Base-by-base conservation (phyloP, 2,113 vertebrate genomes). In the Hipposideros armiger region DNA sequence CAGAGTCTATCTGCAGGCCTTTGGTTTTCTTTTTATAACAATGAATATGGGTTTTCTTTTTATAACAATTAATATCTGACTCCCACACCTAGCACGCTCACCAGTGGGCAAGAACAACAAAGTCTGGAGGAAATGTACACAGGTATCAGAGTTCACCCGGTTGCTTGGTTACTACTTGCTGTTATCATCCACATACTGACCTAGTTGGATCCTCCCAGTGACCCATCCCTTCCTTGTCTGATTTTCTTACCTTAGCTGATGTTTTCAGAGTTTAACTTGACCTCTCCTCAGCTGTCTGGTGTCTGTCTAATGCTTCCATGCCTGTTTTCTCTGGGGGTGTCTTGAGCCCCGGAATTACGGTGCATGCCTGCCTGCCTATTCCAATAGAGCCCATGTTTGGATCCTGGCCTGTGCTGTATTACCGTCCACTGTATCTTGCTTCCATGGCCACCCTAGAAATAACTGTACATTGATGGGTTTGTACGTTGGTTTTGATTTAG, bases 141-240 rank as follows among this genome's bases (percentile, higher is more conserved):
- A 22, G 89, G 47, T 94, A 32, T 76, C 88, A 42, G 40, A 64
- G 76, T 66, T 72, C 50, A 54, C 36, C 36, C 2, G 0, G 87
- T 69, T 91, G 77, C 89, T 73, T 94, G 67, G 56, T 82, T 62
- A 83, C 94, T 70, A 26, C 62, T 70, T 58, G 83, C 76, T 60
- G 69, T 78, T 50, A 1, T 67, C 67, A 19, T 14, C 77, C 73
- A 52, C 62, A 28, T 19, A 50, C 64, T 22, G 13, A 58, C 78
- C 83, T 90, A 47, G 19, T 47, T 40, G 64, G 60, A 42, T 19
- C 26, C 32, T 87, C 60, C 30, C 36, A 56, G 66, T 69, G 90
- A 58, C 87, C 32, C 16, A 9, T 52, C 74, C 70, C 47, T 60
- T 67, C 30, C 36, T 72, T 66, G 24, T 60, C 64, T 70, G 66